A percentile compares a stretch with the other conserved stretches of the same genome.
These are phyloP conservation scores for Brenthis hecate DNA, from an alignment of 2,888 invertebrate genomes.

Conservation along the genomic window DNA sequence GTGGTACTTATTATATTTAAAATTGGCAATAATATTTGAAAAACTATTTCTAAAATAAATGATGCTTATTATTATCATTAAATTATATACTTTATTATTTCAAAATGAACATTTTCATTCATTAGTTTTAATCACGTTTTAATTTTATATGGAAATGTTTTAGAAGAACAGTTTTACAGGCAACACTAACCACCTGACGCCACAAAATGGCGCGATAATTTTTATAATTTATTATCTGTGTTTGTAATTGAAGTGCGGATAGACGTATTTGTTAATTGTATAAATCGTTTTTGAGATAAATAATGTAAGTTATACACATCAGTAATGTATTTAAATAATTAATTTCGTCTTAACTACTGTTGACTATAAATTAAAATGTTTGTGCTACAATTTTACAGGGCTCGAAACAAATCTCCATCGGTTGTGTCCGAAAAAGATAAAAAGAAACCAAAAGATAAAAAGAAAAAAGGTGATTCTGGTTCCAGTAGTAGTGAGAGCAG, in stretches of 20 bases:
- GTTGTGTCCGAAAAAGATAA: conserved; percentile 88
- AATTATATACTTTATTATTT: no score
- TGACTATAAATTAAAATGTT: conserved; percentile 3
- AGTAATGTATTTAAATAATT: not conserved
- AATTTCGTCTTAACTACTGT: not conserved
- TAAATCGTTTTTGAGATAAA: not conserved
- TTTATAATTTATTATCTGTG: conserved; percentile 26
- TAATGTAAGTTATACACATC: conserved; percentile 2
- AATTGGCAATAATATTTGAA: no score
- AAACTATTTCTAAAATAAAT: no score
- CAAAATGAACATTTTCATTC: not conserved
- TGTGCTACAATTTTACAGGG: conserved; percentile 77
- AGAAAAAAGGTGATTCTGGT: conserved; percentile 87
- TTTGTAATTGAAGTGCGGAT: conserved; percentile 17
- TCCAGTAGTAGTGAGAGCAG: conserved; percentile 92
- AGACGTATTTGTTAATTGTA: not conserved
- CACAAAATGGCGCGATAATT: conserved; percentile 30
- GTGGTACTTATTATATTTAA: no score
- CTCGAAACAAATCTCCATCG: conserved; percentile 88
- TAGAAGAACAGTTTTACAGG: not conserved
- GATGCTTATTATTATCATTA: no score
- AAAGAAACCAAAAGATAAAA: conserved; percentile 84
- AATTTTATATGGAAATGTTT: not conserved
- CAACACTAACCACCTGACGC: conserved; percentile 29
- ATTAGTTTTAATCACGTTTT: not conserved